A percentile compares a stretch with the other conserved stretches of the same genome.
These are phyloP conservation scores for Andricus grossulariae DNA, from an alignment of 1,140 invertebrate species.

Conservation along the genomic window DNA sequence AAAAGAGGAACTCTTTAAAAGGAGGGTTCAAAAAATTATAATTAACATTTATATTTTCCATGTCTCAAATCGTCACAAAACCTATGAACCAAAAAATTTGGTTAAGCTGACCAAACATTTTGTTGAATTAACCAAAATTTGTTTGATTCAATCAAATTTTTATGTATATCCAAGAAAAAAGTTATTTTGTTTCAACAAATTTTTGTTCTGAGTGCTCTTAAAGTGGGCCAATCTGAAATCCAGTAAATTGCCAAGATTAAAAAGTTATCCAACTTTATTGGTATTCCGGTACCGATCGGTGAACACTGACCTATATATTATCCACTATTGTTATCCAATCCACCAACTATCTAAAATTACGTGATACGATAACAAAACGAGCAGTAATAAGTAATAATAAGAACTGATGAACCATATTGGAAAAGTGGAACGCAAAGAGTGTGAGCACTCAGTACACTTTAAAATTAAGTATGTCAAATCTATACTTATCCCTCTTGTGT, in stretches of 20 bases:
- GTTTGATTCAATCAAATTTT: too few relatives aligned
- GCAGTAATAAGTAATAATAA: constrained; percentile 16
- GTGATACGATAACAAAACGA: constrained; percentile 21
- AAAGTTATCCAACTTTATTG: neutral
- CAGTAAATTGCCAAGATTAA: constrained; percentile 12
- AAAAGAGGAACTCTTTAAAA: too few relatives aligned
- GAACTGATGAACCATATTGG: constrained; percentile 16
- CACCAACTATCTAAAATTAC: constrained; percentile 14
- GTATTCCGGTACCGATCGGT: neutral
- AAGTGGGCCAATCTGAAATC: neutral
- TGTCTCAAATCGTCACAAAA: too few relatives aligned
- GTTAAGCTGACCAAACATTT: too few relatives aligned
- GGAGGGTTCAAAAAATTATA: too few relatives aligned
- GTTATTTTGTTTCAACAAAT: too few relatives aligned
- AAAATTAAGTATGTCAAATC: constrained; percentile 49
- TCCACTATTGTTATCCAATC: constrained; percentile 16
- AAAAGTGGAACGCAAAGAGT: neutral
- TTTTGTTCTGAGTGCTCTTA: too few relatives aligned
- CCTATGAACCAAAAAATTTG: too few relatives aligned
- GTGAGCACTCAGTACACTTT: constrained; percentile 50
- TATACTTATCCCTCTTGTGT: too few relatives aligned
- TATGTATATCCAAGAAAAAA: too few relatives aligned
- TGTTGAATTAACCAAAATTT: too few relatives aligned
- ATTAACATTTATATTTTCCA: too few relatives aligned
- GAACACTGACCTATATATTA: constrained; percentile 13